Conservation (phyloP, 2,797 vertebrate species). For the Petrocephalus schoutedeni region DNA sequence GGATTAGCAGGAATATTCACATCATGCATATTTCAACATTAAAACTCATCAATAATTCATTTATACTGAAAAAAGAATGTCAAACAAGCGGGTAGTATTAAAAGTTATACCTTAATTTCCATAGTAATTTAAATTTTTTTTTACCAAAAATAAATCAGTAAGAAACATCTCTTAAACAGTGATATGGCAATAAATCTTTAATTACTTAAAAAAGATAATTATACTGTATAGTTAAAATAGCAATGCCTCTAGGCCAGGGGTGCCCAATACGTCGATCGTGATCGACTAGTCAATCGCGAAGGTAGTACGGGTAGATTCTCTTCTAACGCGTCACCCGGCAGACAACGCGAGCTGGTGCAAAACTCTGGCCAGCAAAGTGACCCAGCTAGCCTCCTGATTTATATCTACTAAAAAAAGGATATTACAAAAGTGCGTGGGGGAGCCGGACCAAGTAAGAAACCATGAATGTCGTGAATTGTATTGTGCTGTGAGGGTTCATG, state of each 20-base stretch:
- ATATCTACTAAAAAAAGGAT: no score
- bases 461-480: no score
- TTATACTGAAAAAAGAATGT: background rate
- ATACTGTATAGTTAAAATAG: background rate
- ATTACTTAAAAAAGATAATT: conserved; percentile 8
- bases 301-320: no score
- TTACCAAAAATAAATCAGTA: conserved; percentile 27
- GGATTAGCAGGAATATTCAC: background rate
- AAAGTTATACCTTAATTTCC: background rate
- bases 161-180: conserved; percentile 31
- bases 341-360: no score
- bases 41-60: background rate
- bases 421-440: no score
- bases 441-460: no score
- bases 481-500: no score
- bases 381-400: no score
- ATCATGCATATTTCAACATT: background rate
- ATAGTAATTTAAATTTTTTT: background rate
- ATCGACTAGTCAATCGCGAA: no score
- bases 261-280: no score
- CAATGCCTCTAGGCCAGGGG: background rate
- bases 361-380: no score
- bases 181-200: background rate
- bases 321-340: no score
- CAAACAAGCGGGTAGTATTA: background rate